phyloP scores from a whole-genome alignment of 2,888 invertebrate species.

The Rhamphomyia laevipes region DNA sequence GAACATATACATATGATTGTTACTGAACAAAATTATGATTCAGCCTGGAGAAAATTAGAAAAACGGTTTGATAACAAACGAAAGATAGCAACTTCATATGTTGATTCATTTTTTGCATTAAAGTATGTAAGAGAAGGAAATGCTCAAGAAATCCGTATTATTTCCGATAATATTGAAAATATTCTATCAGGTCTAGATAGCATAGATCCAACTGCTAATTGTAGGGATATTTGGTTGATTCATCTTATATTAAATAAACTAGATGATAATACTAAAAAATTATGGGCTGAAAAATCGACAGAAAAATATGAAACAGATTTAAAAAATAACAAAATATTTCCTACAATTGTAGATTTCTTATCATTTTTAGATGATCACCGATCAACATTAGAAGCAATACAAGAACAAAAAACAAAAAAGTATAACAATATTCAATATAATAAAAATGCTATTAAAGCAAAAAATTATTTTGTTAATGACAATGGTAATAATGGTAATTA shows the following conservation, averaged over 20 bases:
- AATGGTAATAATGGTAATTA: too few species aligned
- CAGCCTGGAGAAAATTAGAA: background rate
- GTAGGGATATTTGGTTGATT: background rate
- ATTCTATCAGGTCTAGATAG: background rate
- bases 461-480: too few species aligned
- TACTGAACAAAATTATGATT: background rate
- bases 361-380: background rate
- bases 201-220: background rate
- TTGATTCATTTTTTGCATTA: background rate
- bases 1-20: background rate
- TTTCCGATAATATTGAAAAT: background rate
- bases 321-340: too few species aligned
- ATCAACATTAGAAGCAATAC: background rate
- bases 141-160: background rate
- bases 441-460: too few species aligned
- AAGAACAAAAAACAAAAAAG: background rate
- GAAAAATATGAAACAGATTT: too few species aligned
- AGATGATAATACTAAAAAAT: too few species aligned
- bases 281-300: too few species aligned
- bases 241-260: too few species aligned
- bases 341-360: background rate
- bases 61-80: background rate
- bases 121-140: background rate
- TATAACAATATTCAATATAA: background rate
- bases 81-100: background rate